Base-by-base conservation (phyloP, 2,797 vertebrate species). In the Chaenodraco wilsoni region DNA sequence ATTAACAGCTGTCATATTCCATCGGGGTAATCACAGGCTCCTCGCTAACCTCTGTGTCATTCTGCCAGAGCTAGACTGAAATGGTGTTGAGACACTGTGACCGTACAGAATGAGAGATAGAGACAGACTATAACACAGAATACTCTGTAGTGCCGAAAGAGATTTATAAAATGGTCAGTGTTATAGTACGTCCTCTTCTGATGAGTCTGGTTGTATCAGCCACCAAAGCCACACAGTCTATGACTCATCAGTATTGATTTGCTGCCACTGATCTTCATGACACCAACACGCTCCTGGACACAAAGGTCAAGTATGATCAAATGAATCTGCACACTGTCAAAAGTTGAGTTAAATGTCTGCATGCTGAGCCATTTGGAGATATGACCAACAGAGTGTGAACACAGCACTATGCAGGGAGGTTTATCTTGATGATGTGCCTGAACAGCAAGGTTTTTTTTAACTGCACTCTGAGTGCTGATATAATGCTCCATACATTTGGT, bases 191-290 rank as follows among this genome's bases (percentile, higher is more conserved):
- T 84, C 79, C 84, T 84, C 66, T 87, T 88, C 83, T 82, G 78
- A 68, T 3, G 64, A 65, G 85, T 86, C 85, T 70, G 67, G 69
- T 79, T 81, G 75, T 69, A 87, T 85, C 78, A 84, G 57, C 63
- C 76, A 17, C 67, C 69, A 71, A 72, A 91, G 83, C 84, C 90
- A 62, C 49, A 76, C 61, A 76, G 78, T 76, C 81, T 60, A 68
- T 82, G 84, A 89, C 82, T 92, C 90, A 87, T 83, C 78, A 68
- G 21, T 78, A 91, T 88, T 76, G 90, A 93, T 91, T 84, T 82
- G 76, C 82, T 90, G 88, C 78, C 88, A 83, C 68, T 64, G 51
- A 74, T 88, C 79, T 73, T 78, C 76, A 64, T 76, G 87, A 87
- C 84, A 87, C 65, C 8, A 74, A 70, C 74, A 74, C 21, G 37